These are phyloP conservation scores for Acleris holmiana DNA, from an alignment of 2,888 invertebrate species.

Conservation along the genomic window DNA sequence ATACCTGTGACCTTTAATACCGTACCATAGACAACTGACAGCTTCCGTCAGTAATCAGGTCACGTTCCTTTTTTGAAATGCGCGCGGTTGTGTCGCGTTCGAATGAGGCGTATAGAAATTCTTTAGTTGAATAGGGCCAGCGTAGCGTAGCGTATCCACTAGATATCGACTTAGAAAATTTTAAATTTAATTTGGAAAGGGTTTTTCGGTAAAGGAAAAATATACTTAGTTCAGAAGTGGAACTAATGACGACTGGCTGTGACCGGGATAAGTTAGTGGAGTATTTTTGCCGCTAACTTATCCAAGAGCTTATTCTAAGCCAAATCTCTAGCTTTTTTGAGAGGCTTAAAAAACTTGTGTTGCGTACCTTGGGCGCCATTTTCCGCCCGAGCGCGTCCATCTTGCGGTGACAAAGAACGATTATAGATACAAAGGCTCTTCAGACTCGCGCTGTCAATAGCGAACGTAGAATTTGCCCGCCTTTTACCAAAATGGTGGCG, in stretches of 20 bases:
- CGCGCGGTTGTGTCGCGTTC: constrained; percentile 60
- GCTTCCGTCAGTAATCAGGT: constrained; percentile 81
- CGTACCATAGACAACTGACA: constrained; percentile 65
- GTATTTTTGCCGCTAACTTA: constrained; percentile 22
- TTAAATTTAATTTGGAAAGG: constrained; percentile 1
- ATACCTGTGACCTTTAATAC: constrained; percentile 65
- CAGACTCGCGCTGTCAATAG: constrained; percentile 39
- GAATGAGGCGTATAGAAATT: constrained; percentile 47
- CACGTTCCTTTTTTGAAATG: constrained; percentile 81
- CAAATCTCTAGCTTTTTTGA: constrained; percentile 23
- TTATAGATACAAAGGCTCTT: constrained; percentile 51
- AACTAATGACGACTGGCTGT: not conserved
- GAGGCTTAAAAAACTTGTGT: constrained; percentile 42
- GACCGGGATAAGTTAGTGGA: constrained; percentile 2
- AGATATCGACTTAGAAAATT: constrained; percentile 28
- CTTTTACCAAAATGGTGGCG: constrained; percentile 16
- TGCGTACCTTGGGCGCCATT: constrained; percentile 51
- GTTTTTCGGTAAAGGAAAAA: not conserved
- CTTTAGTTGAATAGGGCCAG: constrained; percentile 28
- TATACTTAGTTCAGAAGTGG: not conserved
- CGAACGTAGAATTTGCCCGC: constrained; percentile 28
- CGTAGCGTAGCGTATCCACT: constrained; percentile 21
- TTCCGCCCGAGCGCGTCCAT: constrained; percentile 51
- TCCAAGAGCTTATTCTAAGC: constrained; percentile 14
- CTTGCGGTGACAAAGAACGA: constrained; percentile 49